Evolutionary conservation across 1,140 invertebrate genomes (phyloP).

Genomic region (Babylonia areolata): DNA sequence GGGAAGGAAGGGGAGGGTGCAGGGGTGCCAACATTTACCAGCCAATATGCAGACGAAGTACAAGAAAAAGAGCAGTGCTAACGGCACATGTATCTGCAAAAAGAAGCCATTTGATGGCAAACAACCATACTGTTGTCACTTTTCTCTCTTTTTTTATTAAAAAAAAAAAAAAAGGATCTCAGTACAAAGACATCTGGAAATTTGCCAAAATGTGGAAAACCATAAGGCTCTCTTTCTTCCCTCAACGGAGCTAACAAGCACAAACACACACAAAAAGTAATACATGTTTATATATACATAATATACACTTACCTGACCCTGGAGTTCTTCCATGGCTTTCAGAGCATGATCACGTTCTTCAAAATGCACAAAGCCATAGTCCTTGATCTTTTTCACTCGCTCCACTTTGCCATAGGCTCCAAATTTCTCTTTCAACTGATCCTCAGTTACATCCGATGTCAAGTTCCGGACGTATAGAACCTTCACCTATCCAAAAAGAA

Average conservation of each 20-base stretch:
- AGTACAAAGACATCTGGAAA: too few species aligned
- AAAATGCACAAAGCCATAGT: slow-evolving; percentile 99
- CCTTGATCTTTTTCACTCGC: slow-evolving; percentile 98
- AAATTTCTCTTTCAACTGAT: slow-evolving; percentile 95
- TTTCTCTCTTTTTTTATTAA: too few species aligned
- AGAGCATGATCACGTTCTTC: slow-evolving; percentile 97
- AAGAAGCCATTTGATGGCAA: too few species aligned
- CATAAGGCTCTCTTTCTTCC: too few species aligned
- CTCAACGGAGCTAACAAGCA: neutral
- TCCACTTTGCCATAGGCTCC: slow-evolving; percentile 96
- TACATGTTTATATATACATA: neutral
- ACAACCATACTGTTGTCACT: too few species aligned
- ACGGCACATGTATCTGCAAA: too few species aligned
- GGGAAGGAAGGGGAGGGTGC: too few species aligned
- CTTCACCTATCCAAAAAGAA: slow-evolving; percentile 84
- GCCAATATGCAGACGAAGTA: too few species aligned
- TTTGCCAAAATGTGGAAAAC: too few species aligned
- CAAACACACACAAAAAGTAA: neutral
- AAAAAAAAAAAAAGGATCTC: too few species aligned
- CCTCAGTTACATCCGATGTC: slow-evolving; percentile 97
- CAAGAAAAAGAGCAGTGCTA: too few species aligned
- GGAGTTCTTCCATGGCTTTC: slow-evolving; percentile 95
- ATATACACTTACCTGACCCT: slow-evolving; percentile 83
- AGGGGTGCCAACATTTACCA: too few species aligned
- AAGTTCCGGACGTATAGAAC: slow-evolving; percentile 98